Evolutionary conservation across 2,797 vertebrate genomes (phyloP).

Genomic region (Fistularia tabacaria): DNA sequence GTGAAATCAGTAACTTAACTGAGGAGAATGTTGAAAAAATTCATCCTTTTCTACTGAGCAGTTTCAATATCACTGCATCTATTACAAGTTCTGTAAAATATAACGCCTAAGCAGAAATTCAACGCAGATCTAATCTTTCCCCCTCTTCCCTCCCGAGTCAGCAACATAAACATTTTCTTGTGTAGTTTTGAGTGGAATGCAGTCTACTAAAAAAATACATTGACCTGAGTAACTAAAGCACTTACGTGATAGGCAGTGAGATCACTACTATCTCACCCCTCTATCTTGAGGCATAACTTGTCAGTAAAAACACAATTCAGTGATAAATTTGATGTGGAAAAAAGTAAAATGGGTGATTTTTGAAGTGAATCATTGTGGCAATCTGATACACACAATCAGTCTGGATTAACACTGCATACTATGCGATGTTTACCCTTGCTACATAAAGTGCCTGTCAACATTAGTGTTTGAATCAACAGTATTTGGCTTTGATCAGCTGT

Average conservation of each 20-base stretch:
- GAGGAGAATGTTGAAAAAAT: background rate
- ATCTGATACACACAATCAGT: too few relatives aligned
- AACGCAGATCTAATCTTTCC: constrained; percentile 25
- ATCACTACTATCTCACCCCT: constrained; percentile 13
- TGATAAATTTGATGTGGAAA: constrained; percentile 17
- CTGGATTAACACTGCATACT: too few relatives aligned
- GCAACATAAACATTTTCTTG: constrained; percentile 30
- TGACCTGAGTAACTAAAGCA: constrained; percentile 76
- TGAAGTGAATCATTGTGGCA: too few relatives aligned
- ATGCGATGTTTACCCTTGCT: constrained; percentile 6
- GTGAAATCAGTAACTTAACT: constrained; percentile 57
- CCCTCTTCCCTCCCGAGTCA: constrained; percentile 5
- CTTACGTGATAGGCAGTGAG: constrained; percentile 54
- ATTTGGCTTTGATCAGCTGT: constrained; percentile 17
- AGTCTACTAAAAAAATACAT: constrained; percentile 38
- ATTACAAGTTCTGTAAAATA: constrained; percentile 36
- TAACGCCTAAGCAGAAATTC: constrained; percentile 30
- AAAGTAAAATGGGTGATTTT: constrained; percentile 1
- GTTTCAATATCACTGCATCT: constrained; percentile 10
- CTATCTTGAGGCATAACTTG: constrained; percentile 53
- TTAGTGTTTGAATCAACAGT: constrained; percentile 8
- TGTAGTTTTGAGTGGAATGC: constrained; percentile 57
- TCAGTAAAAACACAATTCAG: constrained; percentile 30
- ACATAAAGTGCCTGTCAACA: constrained; percentile 42
- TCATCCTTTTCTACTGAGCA: constrained; percentile 15